Conservation (phyloP, 2,113 vertebrate genomes). For the Scortum barcoo region DNA sequence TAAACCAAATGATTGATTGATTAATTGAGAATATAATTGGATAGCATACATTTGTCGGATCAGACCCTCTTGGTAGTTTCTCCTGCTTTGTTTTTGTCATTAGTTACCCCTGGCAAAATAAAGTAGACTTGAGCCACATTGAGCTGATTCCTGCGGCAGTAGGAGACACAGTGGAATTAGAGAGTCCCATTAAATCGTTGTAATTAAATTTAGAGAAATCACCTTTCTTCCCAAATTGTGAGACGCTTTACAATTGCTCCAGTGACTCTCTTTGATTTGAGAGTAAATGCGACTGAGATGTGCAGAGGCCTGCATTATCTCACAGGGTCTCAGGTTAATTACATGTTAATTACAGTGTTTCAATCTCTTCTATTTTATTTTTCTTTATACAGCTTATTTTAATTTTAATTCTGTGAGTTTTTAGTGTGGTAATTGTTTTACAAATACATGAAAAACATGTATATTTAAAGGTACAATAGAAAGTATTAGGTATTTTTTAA, state of each 20-base stretch:
- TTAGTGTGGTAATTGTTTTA: not conserved
- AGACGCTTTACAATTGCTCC: conserved; percentile 12
- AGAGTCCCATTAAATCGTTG: conserved; percentile 57
- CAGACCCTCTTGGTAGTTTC: conserved; percentile 6
- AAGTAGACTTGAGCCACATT: conserved; percentile 10
- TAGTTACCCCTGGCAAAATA: conserved; percentile 19
- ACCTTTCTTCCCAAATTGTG: conserved; percentile 45
- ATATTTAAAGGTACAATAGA: not conserved
- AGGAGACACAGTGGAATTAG: conserved; percentile 22
- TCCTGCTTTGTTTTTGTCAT: conserved; percentile 7
- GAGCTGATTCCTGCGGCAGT: conserved; percentile 21
- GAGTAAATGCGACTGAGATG: conserved; percentile 1
- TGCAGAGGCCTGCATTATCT: conserved; percentile 8
- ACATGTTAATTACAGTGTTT: conserved; percentile 29
- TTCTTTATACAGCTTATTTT: not conserved
- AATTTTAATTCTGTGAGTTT: not conserved
- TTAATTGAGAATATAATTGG: not conserved
- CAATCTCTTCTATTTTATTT: not conserved
- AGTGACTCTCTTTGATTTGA: conserved; percentile 29
- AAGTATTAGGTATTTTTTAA: not conserved
- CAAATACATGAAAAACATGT: not conserved
- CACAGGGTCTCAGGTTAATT: conserved; percentile 30
- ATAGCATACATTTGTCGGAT: not conserved
- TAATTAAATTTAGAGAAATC: conserved; percentile 68
- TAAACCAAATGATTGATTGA: not conserved